A percentile compares a stretch with the other conserved stretches of the same genome.
Conservation (phyloP, 2,888 invertebrate species). For the Molorchus minor region DNA sequence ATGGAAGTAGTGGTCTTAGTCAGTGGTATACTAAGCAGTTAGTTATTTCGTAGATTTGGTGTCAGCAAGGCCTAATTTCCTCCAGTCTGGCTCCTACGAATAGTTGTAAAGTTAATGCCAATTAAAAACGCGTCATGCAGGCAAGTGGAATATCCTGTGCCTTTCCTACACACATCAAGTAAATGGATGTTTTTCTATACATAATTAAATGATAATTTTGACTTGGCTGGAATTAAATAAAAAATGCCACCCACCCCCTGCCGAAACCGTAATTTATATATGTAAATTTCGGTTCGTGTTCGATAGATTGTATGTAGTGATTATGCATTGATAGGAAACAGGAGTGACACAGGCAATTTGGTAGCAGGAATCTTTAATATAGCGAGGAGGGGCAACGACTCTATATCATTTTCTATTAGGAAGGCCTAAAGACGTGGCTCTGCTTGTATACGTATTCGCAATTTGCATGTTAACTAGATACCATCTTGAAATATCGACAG, state of each 20-base stretch:
- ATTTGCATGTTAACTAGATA: conserved; percentile 63
- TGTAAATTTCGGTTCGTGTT: conserved; percentile 38
- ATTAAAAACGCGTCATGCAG: conserved; percentile 22
- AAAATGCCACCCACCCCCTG: conserved; percentile 32
- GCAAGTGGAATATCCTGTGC: conserved; percentile 26
- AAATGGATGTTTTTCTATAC: background rate
- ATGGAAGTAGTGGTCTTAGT: too few species aligned
- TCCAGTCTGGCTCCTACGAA: background rate
- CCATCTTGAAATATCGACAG: conserved; percentile 62
- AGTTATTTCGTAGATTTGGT: too few species aligned
- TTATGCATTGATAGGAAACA: conserved; percentile 42
- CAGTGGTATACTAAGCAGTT: too few species aligned
- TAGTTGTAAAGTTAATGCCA: conserved; percentile 6
- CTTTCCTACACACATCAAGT: conserved; percentile 11
- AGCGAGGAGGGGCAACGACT: conserved; percentile 42
- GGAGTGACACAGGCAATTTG: conserved; percentile 44
- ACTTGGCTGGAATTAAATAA: conserved; percentile 28
- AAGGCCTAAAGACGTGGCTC: conserved; percentile 51
- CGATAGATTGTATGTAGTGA: conserved; percentile 40
- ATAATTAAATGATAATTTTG: conserved; percentile 19
- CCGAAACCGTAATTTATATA: conserved; percentile 36
- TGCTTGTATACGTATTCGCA: conserved; percentile 58
- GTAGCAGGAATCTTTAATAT: conserved; percentile 46
- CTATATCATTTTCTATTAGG: conserved; percentile 51
- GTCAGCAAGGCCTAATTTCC: too few species aligned